phyloP scores from a whole-genome alignment of 2,797 vertebrate genomes.

The Parambassis ranga region DNA sequence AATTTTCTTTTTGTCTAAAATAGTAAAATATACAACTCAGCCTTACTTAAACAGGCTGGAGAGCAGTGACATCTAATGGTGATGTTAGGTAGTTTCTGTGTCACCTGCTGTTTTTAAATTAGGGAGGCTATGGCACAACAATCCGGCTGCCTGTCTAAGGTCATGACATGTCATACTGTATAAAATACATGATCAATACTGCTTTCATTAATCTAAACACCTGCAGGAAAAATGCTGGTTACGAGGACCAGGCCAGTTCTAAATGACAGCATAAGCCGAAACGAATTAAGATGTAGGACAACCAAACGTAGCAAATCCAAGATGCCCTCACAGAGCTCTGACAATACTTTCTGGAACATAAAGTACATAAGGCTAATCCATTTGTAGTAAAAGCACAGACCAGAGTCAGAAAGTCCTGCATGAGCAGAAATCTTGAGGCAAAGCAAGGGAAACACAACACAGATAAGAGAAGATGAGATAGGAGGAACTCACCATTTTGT shows the following conservation, averaged over 20 bases:
- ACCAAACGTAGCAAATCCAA: no score
- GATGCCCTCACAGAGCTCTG: background rate
- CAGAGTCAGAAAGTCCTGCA: background rate
- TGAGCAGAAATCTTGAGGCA: background rate
- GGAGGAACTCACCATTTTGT: constrained; percentile 93
- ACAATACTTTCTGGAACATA: no score
- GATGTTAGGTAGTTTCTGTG: background rate
- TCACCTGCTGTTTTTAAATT: background rate
- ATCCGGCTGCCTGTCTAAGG: background rate
- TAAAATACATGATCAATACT: no score
- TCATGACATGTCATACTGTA: background rate
- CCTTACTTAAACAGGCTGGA: background rate
- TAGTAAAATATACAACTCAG: constrained; percentile 5
- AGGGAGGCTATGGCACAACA: background rate
- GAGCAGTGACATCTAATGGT: constrained; percentile 53
- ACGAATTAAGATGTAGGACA: no score
- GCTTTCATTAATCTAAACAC: no score
- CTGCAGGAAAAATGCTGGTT: no score
- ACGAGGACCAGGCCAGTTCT: no score
- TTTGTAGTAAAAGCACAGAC: background rate
- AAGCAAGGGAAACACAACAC: background rate
- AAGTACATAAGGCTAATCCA: background rate
- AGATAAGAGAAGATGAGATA: background rate
- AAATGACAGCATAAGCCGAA: no score
- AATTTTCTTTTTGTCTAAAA: background rate